Base-by-base conservation (phyloP, 2,888 invertebrate species). In the Chymomyza amoena region DNA sequence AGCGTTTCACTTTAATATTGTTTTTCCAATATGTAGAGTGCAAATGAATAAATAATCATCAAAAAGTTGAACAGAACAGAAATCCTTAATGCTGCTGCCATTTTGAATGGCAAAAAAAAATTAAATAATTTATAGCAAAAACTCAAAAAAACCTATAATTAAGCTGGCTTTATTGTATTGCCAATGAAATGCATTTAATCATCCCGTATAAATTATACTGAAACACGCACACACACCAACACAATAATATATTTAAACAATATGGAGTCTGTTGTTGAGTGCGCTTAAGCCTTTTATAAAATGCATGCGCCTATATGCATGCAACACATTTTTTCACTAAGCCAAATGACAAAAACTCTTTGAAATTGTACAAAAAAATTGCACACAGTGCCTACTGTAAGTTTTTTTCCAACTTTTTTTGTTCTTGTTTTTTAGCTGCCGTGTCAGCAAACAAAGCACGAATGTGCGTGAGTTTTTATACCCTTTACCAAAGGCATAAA, bases 201-300 rank as follows among this genome's bases (percentile, higher is more conserved):
- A 63, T 65, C 65, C 67, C 59, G 45, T 61, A 18, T 52, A 66
- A 65, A 61, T 54, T 25, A 67, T 57, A 52, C 62, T 45, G 52
- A 57, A 50, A 68, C 20, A 64, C 64, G 52, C 18, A 20, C 39
- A 45, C 20, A 15, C 50, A 25, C 5, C 15, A 51, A 18, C 51
- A 45, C 56, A 54, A 61, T 32, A 5, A 59, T 61, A 39, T 32
- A 28, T 54, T 75, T 68, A 66, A 70, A 61, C 67, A 52, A 68
- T 70, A 61, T 73, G 75, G 68, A 71, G 72, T 70, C 77, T 69
- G 72, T 70, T 72, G 74, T 76, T 71, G 78, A 76, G 69, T 74
- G 72, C 70, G 59, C 60, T 72, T 78, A 81, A 81, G 80, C 75
- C 75, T 81, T 86, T 78, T 76, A 76, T 77, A 71, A 36, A 51